phyloP scores from a whole-genome alignment of 1,140 invertebrate species.

The Pollicipes pollicipes region DNA sequence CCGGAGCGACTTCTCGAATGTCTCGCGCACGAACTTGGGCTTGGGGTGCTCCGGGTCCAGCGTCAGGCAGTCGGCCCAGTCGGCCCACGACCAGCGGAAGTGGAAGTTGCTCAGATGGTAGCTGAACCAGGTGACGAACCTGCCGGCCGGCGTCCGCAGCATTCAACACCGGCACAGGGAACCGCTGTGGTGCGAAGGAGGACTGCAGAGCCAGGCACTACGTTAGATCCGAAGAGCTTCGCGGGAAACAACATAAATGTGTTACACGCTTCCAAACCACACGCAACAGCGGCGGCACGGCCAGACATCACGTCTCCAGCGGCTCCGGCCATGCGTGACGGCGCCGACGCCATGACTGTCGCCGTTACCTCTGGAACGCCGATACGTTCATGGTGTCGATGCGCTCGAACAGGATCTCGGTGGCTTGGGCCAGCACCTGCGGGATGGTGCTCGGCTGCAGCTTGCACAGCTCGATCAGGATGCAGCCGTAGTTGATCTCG shows the following conservation, averaged over 20 bases:
- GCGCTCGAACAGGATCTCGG: slow-evolving; percentile 87
- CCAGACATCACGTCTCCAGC: too few species aligned
- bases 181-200: too few species aligned
- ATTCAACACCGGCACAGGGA: too few species aligned
- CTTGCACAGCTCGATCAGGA: slow-evolving; percentile 93
- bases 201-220: too few species aligned
- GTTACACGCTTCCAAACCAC: too few species aligned
- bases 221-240: too few species aligned
- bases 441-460: slow-evolving; percentile 91
- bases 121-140: slow-evolving; percentile 91
- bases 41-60: slow-evolving; percentile 80
- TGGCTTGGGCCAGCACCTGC: slow-evolving; percentile 88
- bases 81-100: slow-evolving; percentile 96
- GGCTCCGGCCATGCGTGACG: too few species aligned
- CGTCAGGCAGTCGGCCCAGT: slow-evolving; percentile 68
- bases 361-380: slow-evolving; percentile 82
- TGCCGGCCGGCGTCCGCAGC: slow-evolving; percentile 23
- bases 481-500: slow-evolving; percentile 86
- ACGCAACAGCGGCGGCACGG: too few species aligned
- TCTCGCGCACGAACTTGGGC: slow-evolving; percentile 89
- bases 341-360: too few species aligned
- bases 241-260: too few species aligned
- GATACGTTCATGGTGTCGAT: slow-evolving; percentile 93
- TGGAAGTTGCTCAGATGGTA: slow-evolving; percentile 99
- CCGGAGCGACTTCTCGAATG: slow-evolving; percentile 42